Conservation (phyloP, 2,797 vertebrate genomes). For the Euphonia xanthogaster region DNA sequence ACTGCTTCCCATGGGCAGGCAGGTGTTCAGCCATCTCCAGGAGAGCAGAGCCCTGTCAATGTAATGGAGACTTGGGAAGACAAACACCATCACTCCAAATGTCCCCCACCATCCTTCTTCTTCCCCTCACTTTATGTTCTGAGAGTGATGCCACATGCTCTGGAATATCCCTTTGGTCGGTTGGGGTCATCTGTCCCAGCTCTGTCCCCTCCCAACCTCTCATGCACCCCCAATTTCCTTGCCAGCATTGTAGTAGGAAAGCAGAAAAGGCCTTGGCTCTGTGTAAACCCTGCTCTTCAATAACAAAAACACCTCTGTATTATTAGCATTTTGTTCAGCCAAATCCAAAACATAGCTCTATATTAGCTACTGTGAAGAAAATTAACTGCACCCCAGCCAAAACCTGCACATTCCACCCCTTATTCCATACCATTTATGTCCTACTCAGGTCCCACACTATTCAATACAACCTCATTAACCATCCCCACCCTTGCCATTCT, state of each 20-base stretch:
- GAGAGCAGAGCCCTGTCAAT: rapidly evolving
- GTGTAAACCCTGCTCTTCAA: neutral
- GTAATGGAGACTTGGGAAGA: neutral
- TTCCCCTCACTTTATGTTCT: neutral
- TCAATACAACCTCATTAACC: neutral
- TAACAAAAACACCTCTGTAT: neutral
- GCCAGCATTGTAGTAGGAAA: rapidly evolving
- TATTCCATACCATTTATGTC: neutral
- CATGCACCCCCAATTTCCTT: rapidly evolving
- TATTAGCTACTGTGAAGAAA: neutral
- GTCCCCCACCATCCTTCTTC: neutral
- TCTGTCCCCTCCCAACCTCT: neutral
- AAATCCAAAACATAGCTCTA: neutral
- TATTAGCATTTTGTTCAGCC: neutral
- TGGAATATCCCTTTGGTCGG: neutral
- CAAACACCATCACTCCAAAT: rapidly evolving
- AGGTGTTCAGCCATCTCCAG: neutral
- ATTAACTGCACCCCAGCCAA: neutral
- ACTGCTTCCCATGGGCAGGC: neutral
- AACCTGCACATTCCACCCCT: neutral
- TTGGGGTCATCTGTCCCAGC: neutral
- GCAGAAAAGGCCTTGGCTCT: neutral
- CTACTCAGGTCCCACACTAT: neutral
- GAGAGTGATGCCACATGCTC: rapidly evolving
- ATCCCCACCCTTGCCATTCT: neutral